Evolutionary conservation across 2,113 vertebrate species (phyloP).

Genomic region (human): DNA sequence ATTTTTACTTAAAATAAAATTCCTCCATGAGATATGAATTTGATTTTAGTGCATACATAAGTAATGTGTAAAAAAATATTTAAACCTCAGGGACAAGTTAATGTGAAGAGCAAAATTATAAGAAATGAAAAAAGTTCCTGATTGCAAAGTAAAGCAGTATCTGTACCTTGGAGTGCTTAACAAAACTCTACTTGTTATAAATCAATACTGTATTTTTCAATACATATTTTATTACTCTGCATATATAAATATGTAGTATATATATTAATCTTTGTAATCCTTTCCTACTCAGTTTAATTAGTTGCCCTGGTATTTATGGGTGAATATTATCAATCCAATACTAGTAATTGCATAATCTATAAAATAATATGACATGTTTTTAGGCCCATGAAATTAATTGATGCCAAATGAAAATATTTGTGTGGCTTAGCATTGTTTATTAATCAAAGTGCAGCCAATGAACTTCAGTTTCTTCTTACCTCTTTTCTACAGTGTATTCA

Average conservation of each 20-base stretch:
- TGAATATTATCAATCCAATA: constrained; percentile 59
- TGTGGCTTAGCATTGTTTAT: not conserved
- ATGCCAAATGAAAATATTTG: constrained; percentile 35
- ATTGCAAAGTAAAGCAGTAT: constrained; percentile 26
- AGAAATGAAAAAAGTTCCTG: constrained; percentile 24
- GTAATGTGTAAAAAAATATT: not conserved
- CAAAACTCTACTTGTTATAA: constrained; percentile 32
- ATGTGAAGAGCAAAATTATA: constrained; percentile 2
- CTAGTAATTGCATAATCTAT: constrained; percentile 63
- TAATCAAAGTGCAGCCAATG: not conserved
- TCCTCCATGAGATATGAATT: not conserved
- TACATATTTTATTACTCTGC: constrained; percentile 44
- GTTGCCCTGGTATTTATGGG: constrained; percentile 60
- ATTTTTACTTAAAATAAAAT: constrained; percentile 52
- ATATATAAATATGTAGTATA: not conserved
- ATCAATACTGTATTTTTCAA: constrained; percentile 30
- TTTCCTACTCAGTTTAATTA: constrained; percentile 67
- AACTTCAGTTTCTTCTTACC: not conserved
- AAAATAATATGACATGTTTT: constrained; percentile 62
- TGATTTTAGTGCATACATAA: not conserved
- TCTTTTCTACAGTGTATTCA: not conserved
- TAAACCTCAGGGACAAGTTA: constrained; percentile 25
- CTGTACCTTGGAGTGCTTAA: constrained; percentile 30
- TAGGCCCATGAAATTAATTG: constrained; percentile 55
- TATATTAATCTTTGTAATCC: not conserved